Base-by-base conservation (phyloP, 2,888 invertebrate species). In the Caradrina clavipalpis region DNA sequence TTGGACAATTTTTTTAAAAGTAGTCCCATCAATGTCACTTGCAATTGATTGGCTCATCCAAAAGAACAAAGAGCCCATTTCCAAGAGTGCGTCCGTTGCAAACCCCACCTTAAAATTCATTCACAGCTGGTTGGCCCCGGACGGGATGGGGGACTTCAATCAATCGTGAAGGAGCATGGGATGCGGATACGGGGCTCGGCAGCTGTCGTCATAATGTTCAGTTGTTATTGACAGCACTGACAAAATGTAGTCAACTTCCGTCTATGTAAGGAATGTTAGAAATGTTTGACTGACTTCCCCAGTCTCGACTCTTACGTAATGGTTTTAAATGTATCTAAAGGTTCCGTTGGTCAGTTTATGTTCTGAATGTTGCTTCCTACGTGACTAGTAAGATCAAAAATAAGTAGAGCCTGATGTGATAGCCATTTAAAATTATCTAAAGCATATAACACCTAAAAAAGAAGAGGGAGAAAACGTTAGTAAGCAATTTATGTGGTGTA, bases 131-230 rank as follows among this genome's bases (percentile, higher is more conserved):
- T 7, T 64, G 70, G 35, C 26, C 21, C 64, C 72, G 85, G 81
- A 76, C 50, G 56, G 67, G 69, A n/a, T 15, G 68, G 73, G 68
- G 73, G 75, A 54, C 73, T 79, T 50, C 80, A 67, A 60, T 77
- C 66, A 68, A 61, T 64, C 58, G 54, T 26, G 57, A 59, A 76
- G 73, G 73, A 75, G 72, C 74, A 61, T 57, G 58, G 53, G 61
- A 58, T 55, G 47, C 65, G 60, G 68, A 8, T 3, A 39, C 3
- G 39, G 39, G 11, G 39, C 45, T 42, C 53, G 51, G 50, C 57
- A 61, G n/a, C 51, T 26, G 15, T 69, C 68, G 55, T 69, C 21
- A 19, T 53, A 26, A 19, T 53, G 22, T 51, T 62, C 51, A 47
- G 45, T 60, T 62, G 73, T 78, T 78, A 81, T 58, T 59, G 66